Evolutionary conservation across 1,140 invertebrate species (phyloP), one percentile per base, ranked within the genome.

Genomic region (Aphaenogaster floridana): DNA sequence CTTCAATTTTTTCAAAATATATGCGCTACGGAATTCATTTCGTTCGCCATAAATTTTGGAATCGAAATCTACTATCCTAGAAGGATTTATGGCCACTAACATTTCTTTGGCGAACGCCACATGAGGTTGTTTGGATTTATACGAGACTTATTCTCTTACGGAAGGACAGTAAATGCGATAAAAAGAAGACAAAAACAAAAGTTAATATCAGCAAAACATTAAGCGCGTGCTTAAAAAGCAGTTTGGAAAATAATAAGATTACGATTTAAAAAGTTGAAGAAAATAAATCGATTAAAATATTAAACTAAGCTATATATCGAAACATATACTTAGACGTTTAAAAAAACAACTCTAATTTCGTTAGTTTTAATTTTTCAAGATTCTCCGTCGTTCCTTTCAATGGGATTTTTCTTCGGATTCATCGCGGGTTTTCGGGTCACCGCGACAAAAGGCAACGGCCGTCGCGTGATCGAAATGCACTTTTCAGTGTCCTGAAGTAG

Each of bases 401-500:
- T 28, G 28, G 45, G n/a, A 64, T 52, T 42, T 11, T 85, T 64
- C 21, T 39, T 78, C 54, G 36, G 66, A 83, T 39, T 42, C n/a
- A 39, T 61, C 59, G 61, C 54, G 1, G 52, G 84, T 91, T 93
- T 93, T 85, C 87, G 83, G 90, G 90, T 93, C 92, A 92, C 42
- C 81, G 76, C 87, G 76, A 89, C 88, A 86, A 93, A 71, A 89
- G 89, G 77, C 88, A 91, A 90, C 81, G 86, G 85, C 50, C 89
- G 85, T 54, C 77, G 86, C 80, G 88, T 88, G 91, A 93, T 93
- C 84, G 91, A 93, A 93, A 93, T 91, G 89, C 88, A 90, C 88
- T 93, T 92, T 93, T 93, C 89, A 90, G 92, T 93, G 91, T 90
- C 91, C 89, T 77, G 91, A 93, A 92, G 34, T 17, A n/a, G 77